These are phyloP conservation scores for Hormiphora californensis DNA, from an alignment of 37 sponge, comb jelly and placozoan genomes.

Conservation along the genomic window DNA sequence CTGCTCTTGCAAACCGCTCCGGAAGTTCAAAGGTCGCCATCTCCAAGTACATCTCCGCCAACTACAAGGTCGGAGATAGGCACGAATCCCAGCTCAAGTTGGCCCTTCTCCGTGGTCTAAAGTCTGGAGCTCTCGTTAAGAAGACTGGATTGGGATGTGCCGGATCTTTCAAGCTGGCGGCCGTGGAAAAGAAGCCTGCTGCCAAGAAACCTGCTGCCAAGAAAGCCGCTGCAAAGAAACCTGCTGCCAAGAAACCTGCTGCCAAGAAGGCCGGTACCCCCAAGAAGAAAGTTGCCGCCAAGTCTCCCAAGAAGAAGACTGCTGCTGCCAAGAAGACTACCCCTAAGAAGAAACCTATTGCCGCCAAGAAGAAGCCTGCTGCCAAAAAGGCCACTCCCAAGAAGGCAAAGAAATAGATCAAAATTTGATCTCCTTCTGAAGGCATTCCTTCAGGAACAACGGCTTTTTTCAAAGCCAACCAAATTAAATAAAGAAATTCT, in stretches of 20 bases:
- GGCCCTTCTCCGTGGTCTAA: constrained; percentile 66
- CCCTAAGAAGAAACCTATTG: neutral
- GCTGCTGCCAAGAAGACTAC: constrained; percentile 51
- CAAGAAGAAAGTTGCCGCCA: neutral
- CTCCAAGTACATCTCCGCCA: constrained; percentile 76
- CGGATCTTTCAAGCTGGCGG: constrained; percentile 74
- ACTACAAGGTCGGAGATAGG: constrained; percentile 71
- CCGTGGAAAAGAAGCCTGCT: neutral
- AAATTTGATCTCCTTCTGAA: too few relatives aligned
- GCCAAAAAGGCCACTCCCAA: too few relatives aligned
- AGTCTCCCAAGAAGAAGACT: too few relatives aligned
- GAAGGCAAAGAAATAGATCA: too few relatives aligned
- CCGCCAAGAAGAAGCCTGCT: constrained; percentile 36
- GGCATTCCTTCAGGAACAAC: too few relatives aligned
- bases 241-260: constrained; percentile 51
- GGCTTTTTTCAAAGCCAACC: too few relatives aligned
- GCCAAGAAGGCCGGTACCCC: constrained; percentile 53
- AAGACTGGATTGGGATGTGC: constrained; percentile 77
- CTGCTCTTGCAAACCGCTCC: constrained; percentile 62
- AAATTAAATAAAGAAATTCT: too few relatives aligned
- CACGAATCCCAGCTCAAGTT: constrained; percentile 65
- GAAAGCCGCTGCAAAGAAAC: neutral
- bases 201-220: constrained; percentile 55
- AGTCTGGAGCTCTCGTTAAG: constrained; percentile 62
- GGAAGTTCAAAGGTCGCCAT: constrained; percentile 81